Evolutionary conservation across 2,113 vertebrate genomes (phyloP).

Genomic region (Ailuropoda melanoleuca): DNA sequence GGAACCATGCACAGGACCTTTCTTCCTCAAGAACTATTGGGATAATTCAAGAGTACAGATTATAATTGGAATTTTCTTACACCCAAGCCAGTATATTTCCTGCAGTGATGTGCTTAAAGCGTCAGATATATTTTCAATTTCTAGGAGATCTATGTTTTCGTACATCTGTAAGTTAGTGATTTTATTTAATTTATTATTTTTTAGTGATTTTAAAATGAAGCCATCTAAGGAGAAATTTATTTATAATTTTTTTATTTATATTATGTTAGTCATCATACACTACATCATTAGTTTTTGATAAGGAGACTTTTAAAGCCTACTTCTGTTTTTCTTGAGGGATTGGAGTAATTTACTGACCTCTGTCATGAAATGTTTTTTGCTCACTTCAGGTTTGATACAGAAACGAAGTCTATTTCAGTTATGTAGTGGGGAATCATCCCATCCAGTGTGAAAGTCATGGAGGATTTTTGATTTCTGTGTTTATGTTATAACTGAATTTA

Average conservation of each 20-base stretch:
- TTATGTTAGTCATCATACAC: too few relatives aligned
- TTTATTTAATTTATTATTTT: neutral
- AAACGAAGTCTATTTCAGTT: constrained; percentile 33
- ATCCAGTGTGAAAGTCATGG: neutral
- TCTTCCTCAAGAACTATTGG: neutral
- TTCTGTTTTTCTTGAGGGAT: neutral
- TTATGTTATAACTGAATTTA: constrained; percentile 27
- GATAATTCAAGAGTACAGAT: neutral
- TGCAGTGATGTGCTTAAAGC: neutral
- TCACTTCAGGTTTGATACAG: neutral
- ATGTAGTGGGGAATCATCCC: neutral
- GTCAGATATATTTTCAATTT: neutral
- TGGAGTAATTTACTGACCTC: constrained; percentile 22
- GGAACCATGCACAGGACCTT: neutral
- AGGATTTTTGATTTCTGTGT: neutral
- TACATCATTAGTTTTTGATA: neutral
- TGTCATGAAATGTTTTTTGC: neutral
- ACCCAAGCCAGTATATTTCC: neutral
- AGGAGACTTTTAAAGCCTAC: neutral
- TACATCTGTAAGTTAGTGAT: neutral
- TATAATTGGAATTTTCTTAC: neutral
- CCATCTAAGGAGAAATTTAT: neutral
- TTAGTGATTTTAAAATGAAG: neutral
- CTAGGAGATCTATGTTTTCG: neutral
- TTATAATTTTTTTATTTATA: too few relatives aligned